phyloP scores from a whole-genome alignment of 1,140 invertebrate species.

The Ladona fulva region DNA sequence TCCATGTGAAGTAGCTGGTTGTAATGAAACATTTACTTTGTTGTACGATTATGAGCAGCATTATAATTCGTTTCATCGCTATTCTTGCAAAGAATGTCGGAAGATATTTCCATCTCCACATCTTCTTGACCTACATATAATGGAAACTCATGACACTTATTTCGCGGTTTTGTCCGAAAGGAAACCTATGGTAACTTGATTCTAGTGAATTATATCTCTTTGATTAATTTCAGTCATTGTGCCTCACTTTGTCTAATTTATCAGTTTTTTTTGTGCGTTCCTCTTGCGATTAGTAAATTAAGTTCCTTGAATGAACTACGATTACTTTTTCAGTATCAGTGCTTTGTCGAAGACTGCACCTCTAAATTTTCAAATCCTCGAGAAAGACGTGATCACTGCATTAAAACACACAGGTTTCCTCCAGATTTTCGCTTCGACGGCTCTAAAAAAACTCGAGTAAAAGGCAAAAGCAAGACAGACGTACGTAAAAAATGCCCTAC shows the following conservation, averaged over 20 bases:
- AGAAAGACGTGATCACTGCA: constrained; percentile 50
- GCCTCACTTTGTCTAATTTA: too few relatives aligned
- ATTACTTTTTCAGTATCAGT: constrained; percentile 46
- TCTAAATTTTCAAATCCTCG: constrained; percentile 42
- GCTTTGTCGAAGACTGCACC: constrained; percentile 53
- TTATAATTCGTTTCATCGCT: too few relatives aligned
- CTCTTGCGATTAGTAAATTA: too few relatives aligned
- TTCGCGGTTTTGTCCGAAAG: constrained; percentile 50
- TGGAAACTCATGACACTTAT: constrained; percentile 58
- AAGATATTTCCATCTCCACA: constrained; percentile 42
- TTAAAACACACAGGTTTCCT: constrained; percentile 51
- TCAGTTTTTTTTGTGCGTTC: too few relatives aligned
- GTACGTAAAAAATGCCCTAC: too few relatives aligned
- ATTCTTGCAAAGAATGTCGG: too few relatives aligned
- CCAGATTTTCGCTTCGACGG: constrained; percentile 51
- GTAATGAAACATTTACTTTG: too few relatives aligned
- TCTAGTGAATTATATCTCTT: constrained; percentile 13
- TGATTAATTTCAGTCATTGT: too few relatives aligned
- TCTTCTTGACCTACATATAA: constrained; percentile 57
- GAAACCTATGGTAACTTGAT: constrained; percentile 49
- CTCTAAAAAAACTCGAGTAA: constrained; percentile 20
- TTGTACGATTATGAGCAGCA: too few relatives aligned
- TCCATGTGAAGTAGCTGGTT: too few relatives aligned
- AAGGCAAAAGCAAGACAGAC: too few relatives aligned
- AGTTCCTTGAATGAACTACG: too few relatives aligned